Evolutionary conservation across 2,113 vertebrate species (phyloP), one percentile per base, ranked within the genome.

Genomic region (Myiopsitta monachus): DNA sequence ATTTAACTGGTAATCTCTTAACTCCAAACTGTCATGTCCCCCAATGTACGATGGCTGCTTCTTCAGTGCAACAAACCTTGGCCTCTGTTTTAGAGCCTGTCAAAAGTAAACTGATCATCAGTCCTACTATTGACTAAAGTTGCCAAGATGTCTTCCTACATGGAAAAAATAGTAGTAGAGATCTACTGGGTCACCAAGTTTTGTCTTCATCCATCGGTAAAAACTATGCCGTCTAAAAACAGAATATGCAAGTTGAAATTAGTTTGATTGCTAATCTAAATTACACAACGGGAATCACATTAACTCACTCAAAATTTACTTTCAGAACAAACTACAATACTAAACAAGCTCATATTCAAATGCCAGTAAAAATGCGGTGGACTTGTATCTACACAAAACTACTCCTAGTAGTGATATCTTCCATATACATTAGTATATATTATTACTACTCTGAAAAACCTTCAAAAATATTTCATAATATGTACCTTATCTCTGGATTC

Each of bases 1-100:
- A 97, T 99, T 98, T 94, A 99, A 90, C 87, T 99, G 99, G 97
- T 99, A 99, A 97, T 99, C 99, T 96, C 99, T 97, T 85, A 99
- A 98, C 95, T 99, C 99, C 95, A 99, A 98, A 49, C 98, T 95
- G 11, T 99, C 99, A 5, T 96, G 96, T 22, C 98, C 98, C 94
- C 99, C 99, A 80, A 99, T 99, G 43, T 99, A 99, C 9, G 96
- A 44, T 5, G 99, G 99, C 76, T 99, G 99, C 79, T 99, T 99
- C 97, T 99, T 99, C 94, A 99, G 98, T 21, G 99, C 98, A 88
- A 99, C 96, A 98, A 99, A 99, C 88, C 99, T 98, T 18, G 99
- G 99, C 77, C 99, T 99, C 96, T 99, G 98, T 91, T 99, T 99
- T 78, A 99, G 98, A 94, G 99, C 98, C 99, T 99, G 67, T 51